These are phyloP conservation scores for Trinectes maculatus DNA, from an alignment of 2,113 vertebrate genomes.

Conservation along the genomic window DNA sequence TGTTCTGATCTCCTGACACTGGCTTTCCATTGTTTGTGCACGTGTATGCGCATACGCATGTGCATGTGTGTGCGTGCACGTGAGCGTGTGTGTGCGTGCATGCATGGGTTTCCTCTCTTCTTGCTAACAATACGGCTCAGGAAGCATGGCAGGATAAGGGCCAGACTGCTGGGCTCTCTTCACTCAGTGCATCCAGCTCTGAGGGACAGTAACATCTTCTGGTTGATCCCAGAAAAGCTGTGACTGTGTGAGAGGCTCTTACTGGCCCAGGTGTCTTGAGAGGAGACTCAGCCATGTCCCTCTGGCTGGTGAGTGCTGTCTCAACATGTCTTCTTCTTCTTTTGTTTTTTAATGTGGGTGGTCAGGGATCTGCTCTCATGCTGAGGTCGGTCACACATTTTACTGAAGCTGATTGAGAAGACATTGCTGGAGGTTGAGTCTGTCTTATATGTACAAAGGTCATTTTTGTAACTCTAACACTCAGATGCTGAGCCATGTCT, in stretches of 20 bases:
- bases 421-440: not conserved
- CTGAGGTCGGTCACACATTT: conserved; percentile 11
- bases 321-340: conserved; percentile 45
- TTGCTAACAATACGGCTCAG: conserved; percentile 74
- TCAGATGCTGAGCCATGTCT: not conserved
- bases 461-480: not conserved
- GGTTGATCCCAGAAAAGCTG: conserved; percentile 49
- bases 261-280: conserved; percentile 61
- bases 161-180: conserved; percentile 63
- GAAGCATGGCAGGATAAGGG: conserved; percentile 78
- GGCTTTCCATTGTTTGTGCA: conserved; percentile 53
- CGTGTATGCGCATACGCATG: conserved; percentile 38
- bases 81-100: conserved; percentile 45
- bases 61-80: conserved; percentile 36
- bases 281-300: conserved; percentile 67
- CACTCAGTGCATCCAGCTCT: conserved; percentile 46
- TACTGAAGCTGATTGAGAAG: not conserved
- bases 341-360: conserved; percentile 41
- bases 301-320: conserved; percentile 75
- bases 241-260: conserved; percentile 60
- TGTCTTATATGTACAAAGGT: not conserved
- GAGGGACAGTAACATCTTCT: conserved; percentile 36
- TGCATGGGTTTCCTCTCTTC: conserved; percentile 64
- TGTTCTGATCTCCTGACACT: conserved; percentile 62
- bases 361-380: conserved; percentile 26